These are phyloP conservation scores for Diorhabda sublineata DNA, from an alignment of 1,140 invertebrate species.

Conservation along the genomic window DNA sequence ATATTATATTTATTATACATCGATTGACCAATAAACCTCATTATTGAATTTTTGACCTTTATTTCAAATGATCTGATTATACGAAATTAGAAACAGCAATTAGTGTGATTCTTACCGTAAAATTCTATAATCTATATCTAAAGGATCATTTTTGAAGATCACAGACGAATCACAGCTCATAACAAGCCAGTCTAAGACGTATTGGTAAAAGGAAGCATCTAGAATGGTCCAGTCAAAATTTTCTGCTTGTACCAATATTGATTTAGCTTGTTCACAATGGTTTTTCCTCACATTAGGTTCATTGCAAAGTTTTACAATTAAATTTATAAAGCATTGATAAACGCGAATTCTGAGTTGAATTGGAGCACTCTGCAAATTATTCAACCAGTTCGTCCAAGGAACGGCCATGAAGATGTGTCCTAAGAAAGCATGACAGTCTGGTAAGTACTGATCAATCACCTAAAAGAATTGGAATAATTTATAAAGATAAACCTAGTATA, in stretches of 20 bases:
- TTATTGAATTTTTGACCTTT: too few relatives aligned
- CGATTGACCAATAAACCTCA: too few relatives aligned
- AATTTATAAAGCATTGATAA: constrained; percentile 57
- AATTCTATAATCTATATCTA: constrained; percentile 49
- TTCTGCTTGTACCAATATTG: constrained; percentile 59
- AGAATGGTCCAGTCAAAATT: constrained; percentile 67
- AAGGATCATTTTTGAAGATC: constrained; percentile 52
- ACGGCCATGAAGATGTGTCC: constrained; percentile 65
- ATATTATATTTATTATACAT: too few relatives aligned
- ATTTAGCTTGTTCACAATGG: constrained; percentile 41
- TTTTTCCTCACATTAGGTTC: constrained; percentile 64
- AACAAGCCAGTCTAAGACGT: constrained; percentile 72
- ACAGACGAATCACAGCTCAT: constrained; percentile 71
- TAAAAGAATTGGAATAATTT: constrained; percentile 20
- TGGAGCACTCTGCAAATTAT: constrained; percentile 45
- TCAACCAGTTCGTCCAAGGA: constrained; percentile 56
- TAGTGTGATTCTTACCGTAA: constrained; percentile 44
- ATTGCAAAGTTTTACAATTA: constrained; percentile 66
- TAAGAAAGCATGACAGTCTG: constrained; percentile 67
- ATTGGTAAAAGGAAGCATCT: constrained; percentile 62
- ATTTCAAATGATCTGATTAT: too few relatives aligned
- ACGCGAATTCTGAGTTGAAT: constrained; percentile 47
- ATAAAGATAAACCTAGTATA: too few relatives aligned
- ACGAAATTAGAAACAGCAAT: background rate
- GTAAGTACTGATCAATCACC: constrained; percentile 63